Evolutionary conservation across 2,888 invertebrate genomes (phyloP).

Genomic region (Acanthacorydalis orientalis): DNA sequence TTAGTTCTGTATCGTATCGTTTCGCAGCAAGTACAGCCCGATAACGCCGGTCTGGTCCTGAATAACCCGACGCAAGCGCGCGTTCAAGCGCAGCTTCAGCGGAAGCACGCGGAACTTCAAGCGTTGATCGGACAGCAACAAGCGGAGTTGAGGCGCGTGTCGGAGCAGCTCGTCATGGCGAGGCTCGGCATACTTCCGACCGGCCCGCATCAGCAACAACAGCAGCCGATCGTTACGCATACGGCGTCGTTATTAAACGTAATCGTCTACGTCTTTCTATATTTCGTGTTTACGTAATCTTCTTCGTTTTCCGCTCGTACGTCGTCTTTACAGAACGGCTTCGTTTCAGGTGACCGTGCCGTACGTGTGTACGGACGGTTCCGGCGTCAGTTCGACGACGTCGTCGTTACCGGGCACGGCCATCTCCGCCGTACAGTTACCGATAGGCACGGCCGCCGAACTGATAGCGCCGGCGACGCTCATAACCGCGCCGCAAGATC

Average conservation of each 20-base stretch:
- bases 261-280: constrained; percentile 12
- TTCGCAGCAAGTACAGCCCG: constrained; percentile 10
- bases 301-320: too few relatives aligned
- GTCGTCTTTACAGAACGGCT: too few relatives aligned
- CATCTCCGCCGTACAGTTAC: constrained; percentile 16
- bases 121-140: constrained; percentile 72
- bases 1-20: neutral
- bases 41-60: constrained; percentile 9
- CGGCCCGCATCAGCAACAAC: constrained; percentile 11
- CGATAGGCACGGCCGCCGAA: constrained; percentile 14
- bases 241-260: constrained; percentile 16
- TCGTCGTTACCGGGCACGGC: constrained; percentile 13
- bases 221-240: constrained; percentile 8
- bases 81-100: constrained; percentile 55
- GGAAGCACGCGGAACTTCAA: constrained; percentile 73
- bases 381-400: constrained; percentile 24
- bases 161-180: constrained; percentile 72
- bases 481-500: constrained; percentile 13
- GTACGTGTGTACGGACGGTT: constrained; percentile 16
- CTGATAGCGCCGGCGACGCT: constrained; percentile 9
- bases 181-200: constrained; percentile 50
- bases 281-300: constrained; percentile 13
- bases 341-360: constrained; percentile 17
- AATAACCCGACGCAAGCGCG: constrained; percentile 32
- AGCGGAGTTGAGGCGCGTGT: constrained; percentile 67